phyloP scores from a whole-genome alignment of 2,888 invertebrate genomes.

The Oscheius onirici region DNA sequence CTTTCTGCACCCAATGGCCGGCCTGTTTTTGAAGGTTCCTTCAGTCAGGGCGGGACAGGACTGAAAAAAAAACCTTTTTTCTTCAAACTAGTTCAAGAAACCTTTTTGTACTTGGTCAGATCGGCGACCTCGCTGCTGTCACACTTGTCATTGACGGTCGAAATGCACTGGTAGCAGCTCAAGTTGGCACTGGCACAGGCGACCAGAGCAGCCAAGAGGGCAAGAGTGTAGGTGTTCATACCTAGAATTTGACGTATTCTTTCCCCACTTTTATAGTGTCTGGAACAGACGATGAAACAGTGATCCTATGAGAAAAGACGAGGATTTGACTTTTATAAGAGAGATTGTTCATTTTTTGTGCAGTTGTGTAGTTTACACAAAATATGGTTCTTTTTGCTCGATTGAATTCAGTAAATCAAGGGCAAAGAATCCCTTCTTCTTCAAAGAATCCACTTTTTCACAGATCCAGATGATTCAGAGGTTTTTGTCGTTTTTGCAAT shows the following conservation, averaged over 20 bases:
- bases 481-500: no score
- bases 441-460: no score
- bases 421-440: no score
- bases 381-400: no score
- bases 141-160: constrained; percentile 54
- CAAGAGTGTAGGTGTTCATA: constrained; percentile 23
- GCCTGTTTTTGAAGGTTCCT: constrained; percentile 50
- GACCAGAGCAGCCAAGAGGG: background rate
- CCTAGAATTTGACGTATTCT: constrained; percentile 4
- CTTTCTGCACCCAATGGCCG: constrained; percentile 66
- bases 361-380: no score
- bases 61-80: constrained; percentile 43
- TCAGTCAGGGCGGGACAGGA: constrained; percentile 49
- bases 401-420: no score
- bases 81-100: background rate
- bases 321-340: no score
- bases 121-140: constrained; percentile 42
- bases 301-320: no score
- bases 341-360: no score
- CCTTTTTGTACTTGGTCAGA: constrained; percentile 53
- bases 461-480: no score
- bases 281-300: no score
- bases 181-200: constrained; percentile 43
- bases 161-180: constrained; percentile 62
- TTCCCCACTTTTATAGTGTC: no score